Evolutionary conservation across 2,113 vertebrate genomes (phyloP), one percentile per base, ranked within the genome.

Genomic region (Elephas maximus): DNA sequence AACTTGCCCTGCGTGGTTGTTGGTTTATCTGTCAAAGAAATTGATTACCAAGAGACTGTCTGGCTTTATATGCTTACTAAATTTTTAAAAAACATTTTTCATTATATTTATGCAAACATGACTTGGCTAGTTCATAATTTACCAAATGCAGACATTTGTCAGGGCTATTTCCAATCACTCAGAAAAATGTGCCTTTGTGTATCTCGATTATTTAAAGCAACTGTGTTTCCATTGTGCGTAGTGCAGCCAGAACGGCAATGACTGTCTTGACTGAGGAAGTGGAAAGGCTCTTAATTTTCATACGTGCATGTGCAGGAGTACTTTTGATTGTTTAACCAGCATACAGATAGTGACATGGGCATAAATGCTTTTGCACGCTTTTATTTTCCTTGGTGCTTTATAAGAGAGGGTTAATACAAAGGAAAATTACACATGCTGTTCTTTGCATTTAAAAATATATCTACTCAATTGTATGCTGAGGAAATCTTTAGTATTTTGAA

Each of bases 131-230:
- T 97, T 98, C 98, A 98, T 98, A 97, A 98, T 98, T 98, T 98
- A 97, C 97, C 97, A 97, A 98, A 98, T 94, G 97, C 90, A 89
- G 98, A 97, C 97, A 98, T 98, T 98, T 98, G 94, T 98, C 98
- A 98, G 97, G 89, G 96, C 98, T 99, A 98, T 98, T 99, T 98
- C 97, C 97, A 98, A 98, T 98, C 97, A 98, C 95, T 98, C 94
- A 97, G 98, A 98, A 98, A 98, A 98, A 98, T 97, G 93, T 97
- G 97, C 98, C 98, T 98, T 98, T 98, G 98, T 98, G 98, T 98
- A 98, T 99, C 98, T 98, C 98, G 98, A 98, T 98, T 98, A 98
- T 98, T 98, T 98, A 98, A 98, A 98, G 98, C 97, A 98, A 98
- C 98, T 98, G 98, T 98, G 95, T 97, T 98, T 98, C 98, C 98